These are phyloP conservation scores for Drosophila subpulchrella DNA, from an alignment of 1,140 invertebrate species.

Conservation along the genomic window DNA sequence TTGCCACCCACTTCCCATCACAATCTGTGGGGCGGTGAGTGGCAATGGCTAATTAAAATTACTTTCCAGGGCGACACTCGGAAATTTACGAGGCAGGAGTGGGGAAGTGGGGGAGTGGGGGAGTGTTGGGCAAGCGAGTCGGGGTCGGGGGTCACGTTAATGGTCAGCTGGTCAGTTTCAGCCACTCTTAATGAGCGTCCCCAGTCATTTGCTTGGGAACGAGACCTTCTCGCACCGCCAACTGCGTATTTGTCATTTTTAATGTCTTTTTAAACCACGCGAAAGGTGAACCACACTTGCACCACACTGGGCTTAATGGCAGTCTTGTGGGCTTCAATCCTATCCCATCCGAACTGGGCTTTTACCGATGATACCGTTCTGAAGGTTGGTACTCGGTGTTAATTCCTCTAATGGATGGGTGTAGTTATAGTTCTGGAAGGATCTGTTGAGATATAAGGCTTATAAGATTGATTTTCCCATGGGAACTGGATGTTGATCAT, in stretches of 20 bases:
- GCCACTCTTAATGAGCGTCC: conserved; percentile 69
- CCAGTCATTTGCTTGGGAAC: conserved; percentile 54
- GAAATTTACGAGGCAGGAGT: conserved; percentile 37
- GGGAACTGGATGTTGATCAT: too few relatives aligned
- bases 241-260: conserved; percentile 55
- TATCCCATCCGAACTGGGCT: conserved; percentile 8
- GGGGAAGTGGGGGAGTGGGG: background rate
- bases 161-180: conserved; percentile 57
- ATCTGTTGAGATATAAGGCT: background rate
- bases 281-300: conserved; percentile 39
- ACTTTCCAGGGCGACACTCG: conserved; percentile 63
- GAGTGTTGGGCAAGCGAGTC: too few relatives aligned
- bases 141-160: conserved; percentile 30
- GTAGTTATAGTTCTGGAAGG: background rate
- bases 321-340: background rate
- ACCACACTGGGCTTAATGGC: conserved; percentile 15
- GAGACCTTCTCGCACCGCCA: conserved; percentile 27
- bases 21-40: conserved; percentile 15
- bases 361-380: background rate
- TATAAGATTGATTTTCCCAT: background rate
- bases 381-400: background rate
- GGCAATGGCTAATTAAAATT: conserved; percentile 74
- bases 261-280: conserved; percentile 77
- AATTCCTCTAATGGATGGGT: background rate
- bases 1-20: background rate